Base-by-base conservation (phyloP, 2,888 invertebrate species). In the Sminthurides aquaticus region DNA sequence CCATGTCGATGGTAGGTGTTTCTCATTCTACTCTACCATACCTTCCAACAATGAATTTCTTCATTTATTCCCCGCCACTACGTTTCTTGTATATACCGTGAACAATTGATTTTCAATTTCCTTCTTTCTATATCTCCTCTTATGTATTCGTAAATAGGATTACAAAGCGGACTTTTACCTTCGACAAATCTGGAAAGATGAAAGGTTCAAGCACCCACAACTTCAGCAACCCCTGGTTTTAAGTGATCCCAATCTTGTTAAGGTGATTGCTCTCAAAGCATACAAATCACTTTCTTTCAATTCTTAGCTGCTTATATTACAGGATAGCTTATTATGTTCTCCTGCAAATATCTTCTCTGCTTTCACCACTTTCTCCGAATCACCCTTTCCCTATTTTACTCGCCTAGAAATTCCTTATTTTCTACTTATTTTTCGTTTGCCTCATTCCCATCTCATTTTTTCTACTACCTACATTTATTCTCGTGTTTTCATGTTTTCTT, bases 141-240 rank as follows among this genome's bases (percentile, higher is more conserved):
- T 52, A 43, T 43, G 11, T n/a, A n/a, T n/a, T n/a, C n/a, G n/a
- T n/a, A n/a, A 34, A n/a, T 73, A 81, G 80, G 81, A 81, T 73
- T 81, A 81, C 75, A 80, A 81, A 70, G 81, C 80, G 66, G 81
- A 81, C 71, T 74, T 81, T 43, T 81, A 81, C 74, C 76, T 81
- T 25, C 75, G 79, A 18, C 81, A 81, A 75, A 78, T 79, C 66
- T 81, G 81, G 81, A 77, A 77, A 62, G 81, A 81, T 71, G 78
- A 78, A 60, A 75, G 81, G 52, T 76, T 81, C 48, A 77, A 77
- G 62, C 79, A 80, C 70, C 72, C 76, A 0, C 76, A 79, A 60
- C 78, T 80, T 61, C 78, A 78, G 1, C 77, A 79, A 67, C 78
- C 80, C 0, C 74, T 81, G 49, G 81, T 81, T 70, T 75, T 81